Evolutionary conservation across 2,888 invertebrate genomes (phyloP).

Genomic region (Drosophila ochracea): DNA sequence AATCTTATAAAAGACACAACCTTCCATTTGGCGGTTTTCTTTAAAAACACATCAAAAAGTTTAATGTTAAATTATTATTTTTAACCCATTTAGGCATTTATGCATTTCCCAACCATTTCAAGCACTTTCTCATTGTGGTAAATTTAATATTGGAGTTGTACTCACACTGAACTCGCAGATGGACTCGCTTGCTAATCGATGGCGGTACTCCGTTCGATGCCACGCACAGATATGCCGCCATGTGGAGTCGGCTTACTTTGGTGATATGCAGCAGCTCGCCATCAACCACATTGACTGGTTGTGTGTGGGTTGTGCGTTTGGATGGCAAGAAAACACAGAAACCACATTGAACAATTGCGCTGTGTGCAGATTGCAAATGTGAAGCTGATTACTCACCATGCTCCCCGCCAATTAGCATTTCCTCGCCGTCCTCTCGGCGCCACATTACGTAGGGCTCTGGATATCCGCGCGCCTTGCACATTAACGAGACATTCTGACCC

Average conservation of each 20-base stretch:
- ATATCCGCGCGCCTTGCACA: slow-evolving; percentile 94
- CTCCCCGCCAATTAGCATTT: slow-evolving; percentile 95
- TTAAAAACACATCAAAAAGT: background rate
- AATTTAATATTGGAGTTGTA: slow-evolving; percentile 69
- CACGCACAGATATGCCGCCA: slow-evolving; percentile 96
- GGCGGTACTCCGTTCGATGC: slow-evolving; percentile 97
- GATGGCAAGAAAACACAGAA: background rate
- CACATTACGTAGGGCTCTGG: slow-evolving; percentile 97
- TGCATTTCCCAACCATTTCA: background rate
- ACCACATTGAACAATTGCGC: slow-evolving; percentile 20
- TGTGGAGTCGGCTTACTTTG: slow-evolving; percentile 95
- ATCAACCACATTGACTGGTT: slow-evolving; percentile 93
- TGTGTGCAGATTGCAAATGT: slow-evolving; percentile 12
- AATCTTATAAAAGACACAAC: background rate
- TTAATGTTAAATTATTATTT: background rate
- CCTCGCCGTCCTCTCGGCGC: slow-evolving; percentile 94
- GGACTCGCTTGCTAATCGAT: slow-evolving; percentile 93
- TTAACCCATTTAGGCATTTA: background rate
- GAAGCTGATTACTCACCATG: slow-evolving; percentile 87
- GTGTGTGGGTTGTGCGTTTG: slow-evolving; percentile 10
- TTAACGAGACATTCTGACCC: slow-evolving; percentile 94
- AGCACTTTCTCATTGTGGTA: background rate
- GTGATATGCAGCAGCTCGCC: slow-evolving; percentile 94
- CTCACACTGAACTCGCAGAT: slow-evolving; percentile 94
- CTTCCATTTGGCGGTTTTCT: background rate